Evolutionary conservation across 2,797 vertebrate species (phyloP), one percentile per base, ranked within the genome.

Genomic region (Octomys mimax): DNA sequence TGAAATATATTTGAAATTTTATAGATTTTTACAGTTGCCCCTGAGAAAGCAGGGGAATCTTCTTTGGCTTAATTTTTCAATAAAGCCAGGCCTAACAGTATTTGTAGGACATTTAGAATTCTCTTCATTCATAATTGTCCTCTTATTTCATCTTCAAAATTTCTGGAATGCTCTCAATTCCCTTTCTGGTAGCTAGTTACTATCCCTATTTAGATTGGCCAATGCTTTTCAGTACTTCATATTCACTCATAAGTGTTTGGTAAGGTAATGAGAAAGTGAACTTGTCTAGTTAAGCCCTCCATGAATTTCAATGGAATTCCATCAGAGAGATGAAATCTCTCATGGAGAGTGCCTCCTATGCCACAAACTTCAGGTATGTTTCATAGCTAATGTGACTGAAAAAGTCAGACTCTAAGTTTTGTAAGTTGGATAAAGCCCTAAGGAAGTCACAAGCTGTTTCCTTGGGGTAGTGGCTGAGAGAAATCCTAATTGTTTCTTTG

Each of bases 401-500:
- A 92, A 75, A 93, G 10, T 88, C 68, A 78, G 77, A 89, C 84
- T 71, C 80, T 81, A 92, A 83, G 71, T 54, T 39, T 22, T 66
- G 6, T 64, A 61, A n/a, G 33, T 73, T 94, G 26, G 36, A 42
- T 42, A 91, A 77, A 80, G 16, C 22, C 31, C 13, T 75, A 61
- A 61, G 42, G 64, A 92, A 87, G 19, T 49, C 59, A 46, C 4
- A 42, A 42, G 42, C 42, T 42, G 42, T 42, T 42, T 42, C 42
- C 42, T 42, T 42, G 42, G 42, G 42, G 57, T 42, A 70, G 14
- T 78, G 64, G 73, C 71, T 93, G 95, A 89, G 49, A 33, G 57
- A 90, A 78, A 68, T 89, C 61, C 81, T 46, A 28, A 54, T 81
- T 96, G 92, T 95, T 28, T 77, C 31, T 94, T 94, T 89, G 46